phyloP scores from a whole-genome alignment of 2,797 vertebrate species.

The Mus spretus region DNA sequence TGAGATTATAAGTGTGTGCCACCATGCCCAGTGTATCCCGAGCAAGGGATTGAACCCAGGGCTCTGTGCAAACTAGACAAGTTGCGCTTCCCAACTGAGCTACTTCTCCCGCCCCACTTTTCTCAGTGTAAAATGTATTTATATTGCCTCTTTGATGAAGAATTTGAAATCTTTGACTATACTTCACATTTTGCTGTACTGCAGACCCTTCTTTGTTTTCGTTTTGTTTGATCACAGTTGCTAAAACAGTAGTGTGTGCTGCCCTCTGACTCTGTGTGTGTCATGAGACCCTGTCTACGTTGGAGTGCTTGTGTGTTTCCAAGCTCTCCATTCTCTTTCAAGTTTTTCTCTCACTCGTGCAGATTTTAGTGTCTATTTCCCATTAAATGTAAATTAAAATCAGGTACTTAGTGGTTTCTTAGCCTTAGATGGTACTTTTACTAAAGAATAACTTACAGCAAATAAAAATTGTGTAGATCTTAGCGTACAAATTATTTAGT shows the following conservation, averaged over 20 bases:
- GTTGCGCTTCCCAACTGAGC: no score
- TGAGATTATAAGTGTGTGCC: not conserved
- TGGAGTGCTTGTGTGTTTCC: not conserved
- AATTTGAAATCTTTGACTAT: not conserved
- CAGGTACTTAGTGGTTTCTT: not conserved
- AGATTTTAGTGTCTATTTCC: not conserved
- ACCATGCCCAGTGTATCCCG: not conserved
- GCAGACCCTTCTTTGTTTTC: not conserved
- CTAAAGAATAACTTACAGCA: not conserved
- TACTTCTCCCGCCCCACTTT: not conserved
- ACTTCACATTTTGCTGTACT: not conserved
- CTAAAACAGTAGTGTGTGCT: not conserved
- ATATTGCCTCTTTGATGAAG: not conserved
- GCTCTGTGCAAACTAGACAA: no score
- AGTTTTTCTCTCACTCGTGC: not conserved
- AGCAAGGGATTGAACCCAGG: not conserved
- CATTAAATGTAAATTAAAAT: not conserved
- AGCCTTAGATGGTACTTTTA: not conserved
- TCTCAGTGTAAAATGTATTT: constrained; percentile 18
- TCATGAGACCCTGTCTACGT: not conserved
- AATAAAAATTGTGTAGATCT: not conserved
- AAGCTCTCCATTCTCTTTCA: not conserved
- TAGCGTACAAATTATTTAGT: not conserved
- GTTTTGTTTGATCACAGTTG: not conserved
- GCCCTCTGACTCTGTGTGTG: not conserved